Base-by-base conservation (phyloP, 2,797 vertebrate species). In the Vireo griseus region DNA sequence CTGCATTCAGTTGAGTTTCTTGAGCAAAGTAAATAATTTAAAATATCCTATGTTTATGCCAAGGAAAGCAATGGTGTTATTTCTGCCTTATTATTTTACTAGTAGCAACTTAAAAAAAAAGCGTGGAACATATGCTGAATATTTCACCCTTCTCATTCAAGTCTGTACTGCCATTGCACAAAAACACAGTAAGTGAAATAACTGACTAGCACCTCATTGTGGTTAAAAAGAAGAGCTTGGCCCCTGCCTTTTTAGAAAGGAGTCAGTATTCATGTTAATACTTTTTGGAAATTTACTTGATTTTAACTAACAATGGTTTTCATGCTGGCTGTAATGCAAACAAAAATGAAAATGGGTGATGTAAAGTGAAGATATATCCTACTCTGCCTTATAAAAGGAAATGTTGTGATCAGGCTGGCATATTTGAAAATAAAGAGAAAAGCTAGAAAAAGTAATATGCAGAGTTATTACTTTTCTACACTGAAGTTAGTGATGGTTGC, bases 181-280 rank as follows among this genome's bases (percentile, higher is more conserved):
- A 66, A 68, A 47, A 0, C 7, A 48, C 59, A 89, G 52, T 29
- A 88, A 69, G 28, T 3, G 7, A 91, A 90, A 72, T 63, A 94
- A 88, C 52, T 82, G 51, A 96, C 89, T 72, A 85, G 44, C 74
- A 88, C 63, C 63, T 94, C 59, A 40, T 55, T 86, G 66, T 90
- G 48, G 83, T 20, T 90, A 61, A 79, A 86, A 55, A 71, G 21
- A 55, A 39, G 25, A 76, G 14, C 13, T 82, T 57, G 33, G 5
- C 5, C 16, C 45, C 55, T 82, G 52, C 3, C 45, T 75, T 39
- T 52, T 40, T 47, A 39, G 9, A 51, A 57, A 77, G 6, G 31
- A 25, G 3, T 33, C 13, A 3, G 7, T 65, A 72, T 44, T 65
- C 5, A 58, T 63, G 16, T 62, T 31, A 72, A 86, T 51, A 44